These are phyloP conservation scores for Cistogaster globosa DNA, from an alignment of 2,888 invertebrate species.

Conservation along the genomic window DNA sequence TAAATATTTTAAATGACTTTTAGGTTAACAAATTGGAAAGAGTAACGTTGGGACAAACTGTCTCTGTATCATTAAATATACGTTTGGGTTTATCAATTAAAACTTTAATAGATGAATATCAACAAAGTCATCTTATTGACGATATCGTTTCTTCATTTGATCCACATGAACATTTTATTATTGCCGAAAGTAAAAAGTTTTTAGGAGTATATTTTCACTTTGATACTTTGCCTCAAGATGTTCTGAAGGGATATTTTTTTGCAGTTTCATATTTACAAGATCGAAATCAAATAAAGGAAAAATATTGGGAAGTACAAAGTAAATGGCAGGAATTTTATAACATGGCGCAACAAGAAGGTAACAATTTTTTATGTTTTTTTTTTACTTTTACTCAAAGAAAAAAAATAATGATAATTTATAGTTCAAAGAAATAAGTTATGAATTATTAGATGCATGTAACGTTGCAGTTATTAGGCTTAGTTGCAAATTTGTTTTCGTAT, in stretches of 20 bases:
- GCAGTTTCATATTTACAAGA: constrained; percentile 83
- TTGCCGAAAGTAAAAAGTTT: constrained; percentile 81
- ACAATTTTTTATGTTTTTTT: neutral
- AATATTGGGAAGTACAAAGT: constrained; percentile 83
- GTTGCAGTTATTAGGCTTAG: too few relatives aligned
- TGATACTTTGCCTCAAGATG: constrained; percentile 82
- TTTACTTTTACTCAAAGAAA: too few relatives aligned
- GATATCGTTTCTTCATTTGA: constrained; percentile 83
- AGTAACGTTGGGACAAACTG: constrained; percentile 85
- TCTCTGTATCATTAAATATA: constrained; percentile 82
- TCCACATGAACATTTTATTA: constrained; percentile 82
- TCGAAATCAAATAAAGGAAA: constrained; percentile 82
- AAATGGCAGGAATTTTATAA: constrained; percentile 84
- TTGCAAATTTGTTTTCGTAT: neutral
- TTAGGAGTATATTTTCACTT: constrained; percentile 83
- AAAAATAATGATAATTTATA: too few relatives aligned
- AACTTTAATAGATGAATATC: constrained; percentile 81
- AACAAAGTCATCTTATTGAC: constrained; percentile 81
- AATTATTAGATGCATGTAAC: too few relatives aligned
- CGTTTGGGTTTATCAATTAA: constrained; percentile 81
- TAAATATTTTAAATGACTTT: neutral
- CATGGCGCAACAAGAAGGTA: constrained; percentile 83
- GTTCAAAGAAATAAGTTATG: too few relatives aligned
- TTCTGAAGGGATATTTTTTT: constrained; percentile 83
- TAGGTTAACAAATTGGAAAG: constrained; percentile 88